Base-by-base conservation (phyloP, 2,113 vertebrate genomes). In the Sceloporus undulatus region DNA sequence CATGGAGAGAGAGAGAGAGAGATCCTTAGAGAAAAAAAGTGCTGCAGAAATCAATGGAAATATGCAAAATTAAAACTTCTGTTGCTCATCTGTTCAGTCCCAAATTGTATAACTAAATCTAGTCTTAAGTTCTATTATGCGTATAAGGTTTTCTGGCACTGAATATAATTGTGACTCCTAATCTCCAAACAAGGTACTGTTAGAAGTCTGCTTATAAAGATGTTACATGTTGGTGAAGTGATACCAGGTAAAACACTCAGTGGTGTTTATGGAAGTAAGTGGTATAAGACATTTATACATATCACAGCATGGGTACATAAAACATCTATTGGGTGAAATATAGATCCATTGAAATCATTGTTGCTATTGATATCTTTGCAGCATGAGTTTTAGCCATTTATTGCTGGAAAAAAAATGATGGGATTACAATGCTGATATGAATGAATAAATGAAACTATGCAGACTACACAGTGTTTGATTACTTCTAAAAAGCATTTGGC, bases 141-240 rank as follows among this genome's bases (percentile, higher is more conserved):
- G 85, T 92, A 84, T 93, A 86, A 16, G 56, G 8, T 91, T 89
- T 92, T 90, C 90, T 92, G 71, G 23, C 81, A 90, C 54, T 83
- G 84, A 92, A 77, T 42, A 80, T 87, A 82, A 71, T 73, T 52
- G 29, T 85, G 42, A 48, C 78, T 82, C 88, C 83, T n/a, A 1
- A 84, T 83, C 25, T 3, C 59, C 14, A 85, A 85, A 74, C 79
- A 85, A 79, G 88, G 88, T 77, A 34, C 34, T 34, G 34, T 34
- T 34, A 11, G 62, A n/a, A 77, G 38, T 21, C 25, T 66, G n/a
- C 34, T 48, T 27, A 65, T 78, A 14, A 82, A 77, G 59, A 23
- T 14, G 59, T 25, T 81, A 82, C 48, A 0, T 78, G 25, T 77
- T 77, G 21, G 56, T 77, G 34, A 62, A 27, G 85, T 81, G 84